Base-by-base conservation (phyloP, 2,888 invertebrate genomes). In the Hipparchia semele region DNA sequence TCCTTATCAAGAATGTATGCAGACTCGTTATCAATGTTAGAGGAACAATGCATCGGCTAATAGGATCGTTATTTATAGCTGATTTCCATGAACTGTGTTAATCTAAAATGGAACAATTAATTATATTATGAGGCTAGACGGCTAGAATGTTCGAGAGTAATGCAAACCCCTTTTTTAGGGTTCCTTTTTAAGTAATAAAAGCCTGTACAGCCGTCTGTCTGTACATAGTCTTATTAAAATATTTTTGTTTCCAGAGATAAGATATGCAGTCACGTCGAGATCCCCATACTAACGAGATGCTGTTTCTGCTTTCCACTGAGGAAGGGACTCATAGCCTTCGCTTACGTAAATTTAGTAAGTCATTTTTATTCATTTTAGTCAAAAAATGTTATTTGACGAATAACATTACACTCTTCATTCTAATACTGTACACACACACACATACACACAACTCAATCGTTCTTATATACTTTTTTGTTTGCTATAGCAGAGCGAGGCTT, bases 301-400 rank as follows among this genome's bases (percentile, higher is more conserved):
- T 94, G 93, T 78, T 91, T 94, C 81, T 94, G 93, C 77, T 88
- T 92, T 58, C 93, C 93, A 0, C 79, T 93, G 45, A 80, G 93
- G 75, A 89, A 85, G 75, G 93, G 93, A 2, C 90, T 94, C 46
- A 89, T 94, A 59, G 85, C 89, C 69, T 91, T 92, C 76, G 92
- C 91, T 0, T 94, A 94, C 74, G 79, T 90, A 70, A 92, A 93
- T 77, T 83, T 92, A 84, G 93, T 94, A 82, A 87, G 85, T 81
- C 46, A 46, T 39, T 49, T 49, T 49, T 49, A 1, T 46, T 46
- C 1, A 46, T 46, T 46, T 6, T 6, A 46, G 23, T 23, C 23
- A 23, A 23, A 23, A 23, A 23, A 23, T 23, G 23, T 23, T 23
- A 23, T 23, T 23, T 23, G 23, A 23, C 23, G 23, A 23, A n/a